phyloP scores from a whole-genome alignment of 2,797 vertebrate species.

The Hemitrygon akajei region DNA sequence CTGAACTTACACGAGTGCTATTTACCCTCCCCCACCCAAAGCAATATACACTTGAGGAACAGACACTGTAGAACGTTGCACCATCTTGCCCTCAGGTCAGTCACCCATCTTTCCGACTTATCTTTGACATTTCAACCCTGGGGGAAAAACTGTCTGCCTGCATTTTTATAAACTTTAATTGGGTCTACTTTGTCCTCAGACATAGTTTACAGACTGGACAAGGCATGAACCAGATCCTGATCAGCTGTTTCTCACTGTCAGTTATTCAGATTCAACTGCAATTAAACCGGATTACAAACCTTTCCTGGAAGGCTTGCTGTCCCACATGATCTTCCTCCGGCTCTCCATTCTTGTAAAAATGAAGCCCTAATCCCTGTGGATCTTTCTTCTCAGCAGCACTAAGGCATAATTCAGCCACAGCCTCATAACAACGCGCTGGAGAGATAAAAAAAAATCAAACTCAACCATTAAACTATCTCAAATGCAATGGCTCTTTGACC shows the following conservation, averaged over 20 bases:
- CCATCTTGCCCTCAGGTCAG: no score
- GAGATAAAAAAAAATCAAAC: background rate
- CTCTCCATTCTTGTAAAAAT: conserved; percentile 94
- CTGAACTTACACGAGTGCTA: no score
- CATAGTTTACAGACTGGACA: background rate
- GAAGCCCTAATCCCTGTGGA: conserved; percentile 86
- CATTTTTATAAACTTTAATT: no score
- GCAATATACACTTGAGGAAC: no score
- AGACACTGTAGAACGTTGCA: no score
- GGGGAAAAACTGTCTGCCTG: no score
- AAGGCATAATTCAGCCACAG: conserved; percentile 86
- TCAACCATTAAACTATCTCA: background rate
- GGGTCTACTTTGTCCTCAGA: no score
- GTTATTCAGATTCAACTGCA: no score
- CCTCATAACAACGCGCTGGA: conserved; percentile 92
- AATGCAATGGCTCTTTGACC: no score
- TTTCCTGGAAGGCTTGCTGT: conserved; percentile 87
- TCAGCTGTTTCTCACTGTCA: background rate
- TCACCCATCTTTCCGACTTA: no score
- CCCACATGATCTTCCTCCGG: conserved; percentile 84
- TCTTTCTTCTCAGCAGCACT: conserved; percentile 93
- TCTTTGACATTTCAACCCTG: no score
- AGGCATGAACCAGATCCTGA: background rate
- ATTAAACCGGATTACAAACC: conserved; percentile 50
- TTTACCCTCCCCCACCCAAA: no score